A percentile compares a stretch with the other conserved stretches of the same genome.
Evolutionary conservation across 2,888 invertebrate species (phyloP).

Genomic region (Sarcophaga subvicina): DNA sequence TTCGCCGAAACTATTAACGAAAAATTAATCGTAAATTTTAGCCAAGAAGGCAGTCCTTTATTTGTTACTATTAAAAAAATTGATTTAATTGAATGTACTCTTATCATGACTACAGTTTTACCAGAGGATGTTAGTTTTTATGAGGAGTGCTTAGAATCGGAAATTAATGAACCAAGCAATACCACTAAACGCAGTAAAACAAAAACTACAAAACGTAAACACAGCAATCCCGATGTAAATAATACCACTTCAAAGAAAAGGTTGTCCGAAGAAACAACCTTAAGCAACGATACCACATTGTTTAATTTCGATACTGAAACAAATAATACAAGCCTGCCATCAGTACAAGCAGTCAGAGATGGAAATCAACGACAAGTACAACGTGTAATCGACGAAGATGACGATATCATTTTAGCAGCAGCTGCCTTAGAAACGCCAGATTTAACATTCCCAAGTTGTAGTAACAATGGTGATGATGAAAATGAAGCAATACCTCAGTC

Average conservation of each 20-base stretch:
- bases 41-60: slow-evolving; percentile 90
- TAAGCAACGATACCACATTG: slow-evolving; percentile 72
- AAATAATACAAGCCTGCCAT: slow-evolving; percentile 58
- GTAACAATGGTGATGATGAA: slow-evolving; percentile 52
- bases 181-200: slow-evolving; percentile 3
- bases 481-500: slow-evolving; percentile 79
- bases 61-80: slow-evolving; percentile 89
- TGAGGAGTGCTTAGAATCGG: slow-evolving; percentile 73
- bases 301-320: slow-evolving; percentile 71
- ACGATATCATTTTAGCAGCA: slow-evolving; percentile 49
- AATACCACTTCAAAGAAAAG: slow-evolving; percentile 44
- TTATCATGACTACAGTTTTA: slow-evolving; percentile 87
- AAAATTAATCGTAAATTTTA: slow-evolving; percentile 88
- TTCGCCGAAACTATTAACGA: slow-evolving; percentile 90
- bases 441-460: slow-evolving; percentile 71
- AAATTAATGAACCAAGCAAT: slow-evolving; percentile 66
- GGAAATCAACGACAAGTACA: slow-evolving; percentile 71
- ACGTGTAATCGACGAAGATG: slow-evolving; percentile 70
- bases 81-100: slow-evolving; percentile 89
- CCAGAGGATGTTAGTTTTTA: slow-evolving; percentile 79
- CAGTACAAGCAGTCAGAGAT: slow-evolving; percentile 72
- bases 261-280: slow-evolving; percentile 71
- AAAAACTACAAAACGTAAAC: slow-evolving; percentile 72
- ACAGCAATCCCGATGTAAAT: slow-evolving; percentile 61
- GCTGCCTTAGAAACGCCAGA: slow-evolving; percentile 71